phyloP scores from a whole-genome alignment of 2,113 vertebrate species.

The Chroicocephalus ridibundus region DNA sequence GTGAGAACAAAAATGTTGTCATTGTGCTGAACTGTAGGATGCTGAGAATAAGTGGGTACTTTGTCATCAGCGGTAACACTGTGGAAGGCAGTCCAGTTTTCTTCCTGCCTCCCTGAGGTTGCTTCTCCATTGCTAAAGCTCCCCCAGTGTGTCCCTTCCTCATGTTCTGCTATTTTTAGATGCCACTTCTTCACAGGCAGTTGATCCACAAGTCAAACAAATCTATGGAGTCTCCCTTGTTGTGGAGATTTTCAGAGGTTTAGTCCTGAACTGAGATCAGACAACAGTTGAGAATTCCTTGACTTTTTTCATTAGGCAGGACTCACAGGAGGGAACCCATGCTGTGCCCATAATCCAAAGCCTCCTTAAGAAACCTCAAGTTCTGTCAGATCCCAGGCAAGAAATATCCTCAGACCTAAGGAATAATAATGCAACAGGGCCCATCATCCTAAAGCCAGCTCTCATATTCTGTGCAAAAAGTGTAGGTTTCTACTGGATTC shows the following conservation, averaged over 20 bases:
- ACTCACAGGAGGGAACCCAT: constrained; percentile 11
- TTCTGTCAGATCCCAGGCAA: constrained; percentile 20
- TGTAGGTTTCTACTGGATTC: neutral
- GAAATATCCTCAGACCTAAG: neutral
- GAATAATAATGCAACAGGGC: neutral
- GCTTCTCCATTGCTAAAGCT: constrained; percentile 5
- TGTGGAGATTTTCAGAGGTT: constrained; percentile 19
- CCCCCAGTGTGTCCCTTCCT: neutral
- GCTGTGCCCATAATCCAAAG: constrained; percentile 45
- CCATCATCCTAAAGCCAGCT: neutral
- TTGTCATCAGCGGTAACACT: constrained; percentile 16
- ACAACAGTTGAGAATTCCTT: neutral
- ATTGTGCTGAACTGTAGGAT: constrained; percentile 4
- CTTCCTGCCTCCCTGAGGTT: constrained; percentile 30
- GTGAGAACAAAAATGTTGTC: neutral
- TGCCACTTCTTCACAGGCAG: constrained; percentile 51
- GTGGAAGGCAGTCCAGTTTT: constrained; percentile 20
- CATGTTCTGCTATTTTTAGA: constrained; percentile 54
- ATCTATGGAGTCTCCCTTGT: neutral
- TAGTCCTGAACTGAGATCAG: constrained; percentile 43
- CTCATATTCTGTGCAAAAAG: neutral
- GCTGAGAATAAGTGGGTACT: constrained; percentile 18
- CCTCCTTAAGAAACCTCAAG: neutral
- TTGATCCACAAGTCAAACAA: constrained; percentile 53
- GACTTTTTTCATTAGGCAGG: constrained; percentile 16